phyloP scores from a whole-genome alignment of 2,797 vertebrate species.

The Spondyliosoma cantharus region DNA sequence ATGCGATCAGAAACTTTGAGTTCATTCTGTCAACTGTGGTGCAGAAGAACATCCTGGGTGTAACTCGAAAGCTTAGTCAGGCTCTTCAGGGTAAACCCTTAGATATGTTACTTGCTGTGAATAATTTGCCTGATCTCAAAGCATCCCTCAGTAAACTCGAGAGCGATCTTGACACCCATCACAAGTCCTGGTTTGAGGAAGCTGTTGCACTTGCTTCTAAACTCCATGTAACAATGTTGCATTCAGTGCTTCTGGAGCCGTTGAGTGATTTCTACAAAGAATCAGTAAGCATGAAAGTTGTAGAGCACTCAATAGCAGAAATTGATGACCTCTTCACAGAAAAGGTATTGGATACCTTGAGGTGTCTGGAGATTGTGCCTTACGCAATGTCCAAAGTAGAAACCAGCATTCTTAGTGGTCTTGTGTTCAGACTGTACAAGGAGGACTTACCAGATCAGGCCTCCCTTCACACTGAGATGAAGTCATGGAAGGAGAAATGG shows the following conservation, averaged over 20 bases:
- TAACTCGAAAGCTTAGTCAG: conserved; percentile 81
- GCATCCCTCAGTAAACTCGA: conserved; percentile 73
- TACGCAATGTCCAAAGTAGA: conserved; percentile 87
- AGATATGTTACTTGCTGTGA: conserved; percentile 82
- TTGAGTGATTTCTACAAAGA: conserved; percentile 84
- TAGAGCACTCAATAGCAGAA: conserved; percentile 82
- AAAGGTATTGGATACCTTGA: conserved; percentile 80
- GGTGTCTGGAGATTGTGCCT: conserved; percentile 89
- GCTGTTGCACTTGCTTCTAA: conserved; percentile 77
- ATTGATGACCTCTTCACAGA: conserved; percentile 82
- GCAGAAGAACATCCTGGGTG: conserved; percentile 79
- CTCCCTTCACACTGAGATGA: conserved; percentile 82
- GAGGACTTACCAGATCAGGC: conserved; percentile 84
- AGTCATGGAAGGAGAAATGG: conserved; percentile 86
- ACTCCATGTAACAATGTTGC: conserved; percentile 78
- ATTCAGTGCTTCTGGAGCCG: conserved; percentile 80
- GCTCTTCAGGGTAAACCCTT: conserved; percentile 84
- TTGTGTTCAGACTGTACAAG: conserved; percentile 81
- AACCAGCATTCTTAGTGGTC: conserved; percentile 79
- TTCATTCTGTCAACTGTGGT: conserved; percentile 84
- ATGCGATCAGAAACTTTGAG: conserved; percentile 81
- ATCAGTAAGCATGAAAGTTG: conserved; percentile 74
- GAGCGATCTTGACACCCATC: conserved; percentile 77
- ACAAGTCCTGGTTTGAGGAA: conserved; percentile 85
- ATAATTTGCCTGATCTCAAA: conserved; percentile 75